Base-by-base conservation (phyloP, 2,797 vertebrate genomes). In the Rhinichthys osculus region DNA sequence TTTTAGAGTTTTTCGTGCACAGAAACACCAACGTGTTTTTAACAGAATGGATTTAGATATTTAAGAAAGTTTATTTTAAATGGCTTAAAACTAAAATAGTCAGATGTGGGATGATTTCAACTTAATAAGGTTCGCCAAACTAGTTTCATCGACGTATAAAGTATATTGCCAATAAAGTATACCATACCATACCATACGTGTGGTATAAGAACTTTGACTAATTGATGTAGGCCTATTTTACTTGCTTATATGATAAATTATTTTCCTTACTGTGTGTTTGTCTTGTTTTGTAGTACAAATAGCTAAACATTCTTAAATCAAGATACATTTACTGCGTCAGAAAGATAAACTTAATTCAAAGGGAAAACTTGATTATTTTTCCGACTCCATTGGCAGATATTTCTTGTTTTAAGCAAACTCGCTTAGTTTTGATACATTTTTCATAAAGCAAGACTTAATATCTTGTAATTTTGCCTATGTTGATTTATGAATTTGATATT, bases 1-100 rank as follows among this genome's bases (percentile, higher is more conserved):
- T 82, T 85, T 80, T 14, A 1, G 10, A 14, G 50, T 59, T 40
- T 10, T 66, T 52, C 67, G n/a, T 47, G 83, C 78, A 85, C 86
- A 88, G 82, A 87, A 78, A 85, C 78, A 79, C 27, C 54, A 83
- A 73, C 69, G 4, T 27, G 11, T 74, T 54, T 50, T 54, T 23
- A 21, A 35, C 21, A 57, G 23, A 42, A 13, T 19, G 5, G 17
- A 23, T 33, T 33, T n/a, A n/a, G 1, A 72, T 44, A 6, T 81
- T 80, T 67, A 44, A 50, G 78, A 30, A 66, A 47, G 11, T 11
- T 16, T 62, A 27, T 62, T 62, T 14, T 30, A 16, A 64, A 14
- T 38, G 33, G 4, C 33, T 69, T 35, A n/a, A 77, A 52, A 33
- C n/a, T 33, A 4, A 74, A 50, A 23, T 3, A 3, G 5, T 8